These are phyloP conservation scores for Leptopilina drosophilae DNA, from an alignment of 2,888 invertebrate species.

Conservation along the genomic window DNA sequence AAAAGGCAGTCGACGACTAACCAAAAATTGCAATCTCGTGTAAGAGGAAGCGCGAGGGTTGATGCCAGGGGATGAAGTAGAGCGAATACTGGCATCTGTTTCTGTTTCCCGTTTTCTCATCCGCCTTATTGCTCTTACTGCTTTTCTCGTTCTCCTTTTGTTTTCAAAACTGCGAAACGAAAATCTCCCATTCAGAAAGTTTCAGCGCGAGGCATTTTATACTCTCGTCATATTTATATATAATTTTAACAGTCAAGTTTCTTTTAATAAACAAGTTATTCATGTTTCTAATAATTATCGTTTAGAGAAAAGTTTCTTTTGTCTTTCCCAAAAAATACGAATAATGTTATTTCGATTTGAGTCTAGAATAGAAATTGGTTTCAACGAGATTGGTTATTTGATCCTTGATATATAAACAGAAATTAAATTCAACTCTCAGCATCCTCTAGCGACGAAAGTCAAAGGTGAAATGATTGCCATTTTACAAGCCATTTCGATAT, in stretches of 20 bases:
- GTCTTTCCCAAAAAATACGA: no score
- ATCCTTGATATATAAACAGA: no score
- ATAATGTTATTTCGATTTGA: no score
- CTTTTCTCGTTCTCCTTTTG: constrained; percentile 58
- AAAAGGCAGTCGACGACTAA: constrained; percentile 34
- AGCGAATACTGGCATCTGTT: constrained; percentile 70
- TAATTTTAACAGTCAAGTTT: constrained; percentile 42
- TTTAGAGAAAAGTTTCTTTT: no score
- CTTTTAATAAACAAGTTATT: no score
- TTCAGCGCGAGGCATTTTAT: constrained; percentile 49
- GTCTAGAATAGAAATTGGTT: no score
- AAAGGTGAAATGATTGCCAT: constrained; percentile 7
- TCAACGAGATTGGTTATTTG: no score
- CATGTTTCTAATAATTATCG: no score
- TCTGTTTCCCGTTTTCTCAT: constrained; percentile 71
- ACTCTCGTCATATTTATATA: constrained; percentile 48
- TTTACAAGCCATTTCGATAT: constrained; percentile 33
- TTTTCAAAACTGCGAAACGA: constrained; percentile 58
- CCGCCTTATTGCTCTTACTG: constrained; percentile 68
- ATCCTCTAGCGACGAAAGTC: no score
- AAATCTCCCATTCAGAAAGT: constrained; percentile 52
- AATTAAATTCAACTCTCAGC: no score
- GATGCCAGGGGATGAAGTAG: constrained; percentile 64
- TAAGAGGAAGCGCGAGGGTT: constrained; percentile 52
- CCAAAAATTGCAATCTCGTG: constrained; percentile 40